Conservation (phyloP, 2,888 invertebrate genomes). For the Poecilus cupreus region DNA sequence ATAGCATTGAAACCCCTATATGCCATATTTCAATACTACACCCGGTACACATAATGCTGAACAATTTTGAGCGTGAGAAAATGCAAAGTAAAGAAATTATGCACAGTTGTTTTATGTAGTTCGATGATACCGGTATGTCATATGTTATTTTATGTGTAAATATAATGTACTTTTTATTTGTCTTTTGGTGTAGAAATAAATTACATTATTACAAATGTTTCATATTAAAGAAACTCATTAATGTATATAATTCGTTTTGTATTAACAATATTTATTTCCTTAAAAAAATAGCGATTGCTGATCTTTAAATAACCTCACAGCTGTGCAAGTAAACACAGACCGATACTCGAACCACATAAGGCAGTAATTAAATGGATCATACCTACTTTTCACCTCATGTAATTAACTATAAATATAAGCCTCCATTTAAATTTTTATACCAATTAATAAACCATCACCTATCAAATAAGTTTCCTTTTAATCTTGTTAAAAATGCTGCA, state of each 20-base stretch:
- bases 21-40: no score
- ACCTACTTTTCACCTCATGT: not conserved
- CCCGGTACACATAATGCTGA: not conserved
- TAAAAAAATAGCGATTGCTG: no score
- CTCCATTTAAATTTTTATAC: not conserved
- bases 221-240: no score
- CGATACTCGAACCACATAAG: not conserved
- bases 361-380: not conserved
- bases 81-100: not conserved
- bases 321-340: not conserved
- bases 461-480: not conserved
- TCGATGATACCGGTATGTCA: constrained; percentile 4
- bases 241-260: no score
- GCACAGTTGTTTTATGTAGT: not conserved
- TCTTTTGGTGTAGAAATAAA: no score
- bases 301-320: not conserved
- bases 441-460: not conserved
- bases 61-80: constrained; percentile 9
- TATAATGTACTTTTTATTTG: no score
- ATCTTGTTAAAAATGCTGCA: constrained; percentile 15
- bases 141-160: not conserved
- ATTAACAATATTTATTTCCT: no score
- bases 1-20: no score
- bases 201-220: no score
- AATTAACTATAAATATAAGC: not conserved